Conservation (phyloP, 1,140 invertebrate species). For the Lamellibrachia luymesi region DNA sequence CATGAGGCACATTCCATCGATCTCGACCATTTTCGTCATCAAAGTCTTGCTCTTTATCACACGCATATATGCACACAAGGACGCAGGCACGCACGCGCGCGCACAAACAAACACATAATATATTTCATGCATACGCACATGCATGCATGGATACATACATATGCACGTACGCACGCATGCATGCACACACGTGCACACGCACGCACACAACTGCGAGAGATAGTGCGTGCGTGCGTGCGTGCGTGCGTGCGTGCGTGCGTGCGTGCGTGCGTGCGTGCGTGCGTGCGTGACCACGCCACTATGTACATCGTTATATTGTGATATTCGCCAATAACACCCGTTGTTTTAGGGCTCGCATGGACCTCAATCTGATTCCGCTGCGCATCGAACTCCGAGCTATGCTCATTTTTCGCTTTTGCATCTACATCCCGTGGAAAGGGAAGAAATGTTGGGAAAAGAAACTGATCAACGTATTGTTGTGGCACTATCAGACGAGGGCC, state of each 20-base stretch:
- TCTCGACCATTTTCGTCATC: too few relatives aligned
- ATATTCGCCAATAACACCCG: neutral
- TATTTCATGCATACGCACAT: neutral
- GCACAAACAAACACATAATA: neutral
- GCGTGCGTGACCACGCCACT: too few relatives aligned
- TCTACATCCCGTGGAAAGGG: neutral
- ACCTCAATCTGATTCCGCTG: neutral
- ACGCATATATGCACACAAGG: neutral
- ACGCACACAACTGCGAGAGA: neutral
- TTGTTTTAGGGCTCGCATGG: constrained; percentile 4
- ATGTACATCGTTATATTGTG: neutral
- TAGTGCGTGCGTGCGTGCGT: neutral
- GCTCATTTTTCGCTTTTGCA: neutral
- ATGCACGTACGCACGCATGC: neutral
- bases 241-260: neutral
- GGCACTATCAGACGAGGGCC: neutral
- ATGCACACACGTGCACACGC: neutral
- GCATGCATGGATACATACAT: neutral
- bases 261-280: too few relatives aligned
- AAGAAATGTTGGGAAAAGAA: neutral
- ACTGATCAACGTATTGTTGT: neutral
- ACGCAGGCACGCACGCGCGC: too few relatives aligned
- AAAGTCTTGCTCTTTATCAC: neutral
- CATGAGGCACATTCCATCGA: too few relatives aligned
- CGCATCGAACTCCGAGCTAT: neutral